phyloP scores from a whole-genome alignment of 2,113 vertebrate genomes.

The Nansenia antarctica region DNA sequence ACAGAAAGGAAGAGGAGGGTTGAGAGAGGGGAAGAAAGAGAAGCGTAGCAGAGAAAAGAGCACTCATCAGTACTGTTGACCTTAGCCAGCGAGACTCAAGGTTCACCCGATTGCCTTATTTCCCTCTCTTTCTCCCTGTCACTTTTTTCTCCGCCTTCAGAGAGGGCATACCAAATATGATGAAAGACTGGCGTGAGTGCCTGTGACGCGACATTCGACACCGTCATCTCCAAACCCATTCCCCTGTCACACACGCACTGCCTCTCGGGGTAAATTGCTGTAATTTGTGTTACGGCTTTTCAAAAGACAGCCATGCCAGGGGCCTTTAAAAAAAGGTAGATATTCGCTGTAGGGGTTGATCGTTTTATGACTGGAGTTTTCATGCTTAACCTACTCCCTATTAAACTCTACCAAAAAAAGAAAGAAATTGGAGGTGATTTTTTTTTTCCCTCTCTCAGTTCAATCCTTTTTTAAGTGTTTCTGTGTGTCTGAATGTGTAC shows the following conservation, averaged over 20 bases:
- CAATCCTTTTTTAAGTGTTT: constrained; percentile 29
- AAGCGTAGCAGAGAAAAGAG: constrained; percentile 8
- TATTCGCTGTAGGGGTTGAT: constrained; percentile 17
- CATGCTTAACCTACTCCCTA: constrained; percentile 42
- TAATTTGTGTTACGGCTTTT: constrained; percentile 59
- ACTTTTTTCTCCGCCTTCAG: constrained; percentile 19
- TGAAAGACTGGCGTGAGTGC: constrained; percentile 59
- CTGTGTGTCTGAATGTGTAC: constrained; percentile 13
- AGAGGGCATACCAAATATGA: constrained; percentile 51
- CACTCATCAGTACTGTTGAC: constrained; percentile 47
- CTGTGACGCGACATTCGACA: constrained; percentile 62
- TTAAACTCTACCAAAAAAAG: constrained; percentile 34
- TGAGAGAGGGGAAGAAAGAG: constrained; percentile 9
- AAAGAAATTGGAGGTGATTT: constrained; percentile 39
- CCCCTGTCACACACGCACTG: constrained; percentile 55
- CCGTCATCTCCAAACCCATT: constrained; percentile 60
- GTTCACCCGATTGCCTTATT: constrained; percentile 44
- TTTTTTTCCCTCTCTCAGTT: constrained; percentile 19
- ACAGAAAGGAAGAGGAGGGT: neutral
- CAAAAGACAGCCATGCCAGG: constrained; percentile 30
- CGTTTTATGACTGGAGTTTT: constrained; percentile 41
- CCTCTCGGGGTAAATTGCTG: constrained; percentile 60
- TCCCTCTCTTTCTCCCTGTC: constrained; percentile 35
- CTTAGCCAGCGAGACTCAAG: constrained; percentile 44
- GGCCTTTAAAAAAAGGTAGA: no score